Conservation (phyloP, 2,113 vertebrate genomes). For the Microcebus murinus region DNA sequence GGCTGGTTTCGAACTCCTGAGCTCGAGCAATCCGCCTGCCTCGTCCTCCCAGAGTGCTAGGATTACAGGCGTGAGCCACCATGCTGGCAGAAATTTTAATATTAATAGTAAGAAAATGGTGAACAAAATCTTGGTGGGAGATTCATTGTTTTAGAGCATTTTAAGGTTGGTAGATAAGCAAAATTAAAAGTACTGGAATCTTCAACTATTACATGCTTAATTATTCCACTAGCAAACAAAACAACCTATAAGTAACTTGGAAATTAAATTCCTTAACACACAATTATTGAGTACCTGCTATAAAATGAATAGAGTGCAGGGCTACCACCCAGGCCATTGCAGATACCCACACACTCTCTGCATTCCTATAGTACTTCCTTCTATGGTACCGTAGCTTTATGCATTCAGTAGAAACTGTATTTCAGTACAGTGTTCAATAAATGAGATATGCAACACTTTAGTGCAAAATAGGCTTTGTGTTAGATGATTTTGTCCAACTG, state of each 20-base stretch:
- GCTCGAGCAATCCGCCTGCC: too few relatives aligned
- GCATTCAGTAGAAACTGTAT: too few relatives aligned
- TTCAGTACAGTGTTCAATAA: too few relatives aligned
- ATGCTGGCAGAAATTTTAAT: background rate
- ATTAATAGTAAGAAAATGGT: conserved; percentile 33
- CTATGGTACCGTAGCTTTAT: background rate
- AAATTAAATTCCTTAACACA: conserved; percentile 56
- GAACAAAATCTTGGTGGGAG: conserved; percentile 50
- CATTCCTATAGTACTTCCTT: conserved; percentile 8
- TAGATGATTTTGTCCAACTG: too few relatives aligned
- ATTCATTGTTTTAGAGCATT: conserved; percentile 4
- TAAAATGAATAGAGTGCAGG: background rate
- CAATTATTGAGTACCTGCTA: conserved; percentile 32
- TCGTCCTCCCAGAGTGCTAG: too few relatives aligned
- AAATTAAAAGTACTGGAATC: conserved; percentile 35
- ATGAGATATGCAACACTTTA: too few relatives aligned
- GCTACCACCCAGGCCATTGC: background rate
- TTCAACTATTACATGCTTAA: conserved; percentile 42
- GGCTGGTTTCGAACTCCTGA: too few relatives aligned
- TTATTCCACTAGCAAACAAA: conserved; percentile 17
- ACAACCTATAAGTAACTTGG: background rate
- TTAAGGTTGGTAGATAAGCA: conserved; percentile 1
- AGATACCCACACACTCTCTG: background rate
- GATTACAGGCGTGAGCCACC: too few relatives aligned
- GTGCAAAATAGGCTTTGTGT: too few relatives aligned